These are phyloP conservation scores for Ochropleura plecta DNA, from an alignment of 2,888 invertebrate genomes.

Conservation along the genomic window DNA sequence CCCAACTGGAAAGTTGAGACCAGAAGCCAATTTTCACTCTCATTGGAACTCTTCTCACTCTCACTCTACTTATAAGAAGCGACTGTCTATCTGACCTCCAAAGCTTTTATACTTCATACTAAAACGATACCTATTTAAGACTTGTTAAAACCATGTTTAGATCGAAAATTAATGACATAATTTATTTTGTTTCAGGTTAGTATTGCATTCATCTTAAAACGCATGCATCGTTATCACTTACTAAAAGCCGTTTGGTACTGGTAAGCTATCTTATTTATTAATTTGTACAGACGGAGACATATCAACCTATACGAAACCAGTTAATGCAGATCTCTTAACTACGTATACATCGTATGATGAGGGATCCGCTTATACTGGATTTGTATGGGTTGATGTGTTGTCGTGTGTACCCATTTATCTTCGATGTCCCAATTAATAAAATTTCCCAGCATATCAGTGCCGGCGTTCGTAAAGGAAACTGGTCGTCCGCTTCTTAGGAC, in stretches of 20 bases:
- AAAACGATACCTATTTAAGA: too few relatives aligned
- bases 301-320: too few relatives aligned
- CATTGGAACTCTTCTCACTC: too few relatives aligned
- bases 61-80: too few relatives aligned
- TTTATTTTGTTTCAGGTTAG: constrained; percentile 57
- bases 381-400: too few relatives aligned
- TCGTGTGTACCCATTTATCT: constrained; percentile 19
- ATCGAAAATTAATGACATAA: background rate
- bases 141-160: background rate
- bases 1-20: too few relatives aligned
- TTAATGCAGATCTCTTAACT: too few relatives aligned
- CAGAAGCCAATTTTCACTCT: too few relatives aligned
- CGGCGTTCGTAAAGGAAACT: constrained; percentile 47
- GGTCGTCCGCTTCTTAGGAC: constrained; percentile 22
- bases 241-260: constrained; percentile 35
- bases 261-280: constrained; percentile 46
- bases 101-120: too few relatives aligned
- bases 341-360: too few relatives aligned
- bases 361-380: too few relatives aligned
- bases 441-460: constrained; percentile 33
- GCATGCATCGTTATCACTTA: constrained; percentile 1
- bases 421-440: background rate
- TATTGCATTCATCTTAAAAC: constrained; percentile 12
- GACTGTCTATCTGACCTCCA: too few relatives aligned
- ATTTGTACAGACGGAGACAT: background rate